Evolutionary conservation across 2,888 invertebrate species (phyloP).

Genomic region (Drosophila rubida): DNA sequence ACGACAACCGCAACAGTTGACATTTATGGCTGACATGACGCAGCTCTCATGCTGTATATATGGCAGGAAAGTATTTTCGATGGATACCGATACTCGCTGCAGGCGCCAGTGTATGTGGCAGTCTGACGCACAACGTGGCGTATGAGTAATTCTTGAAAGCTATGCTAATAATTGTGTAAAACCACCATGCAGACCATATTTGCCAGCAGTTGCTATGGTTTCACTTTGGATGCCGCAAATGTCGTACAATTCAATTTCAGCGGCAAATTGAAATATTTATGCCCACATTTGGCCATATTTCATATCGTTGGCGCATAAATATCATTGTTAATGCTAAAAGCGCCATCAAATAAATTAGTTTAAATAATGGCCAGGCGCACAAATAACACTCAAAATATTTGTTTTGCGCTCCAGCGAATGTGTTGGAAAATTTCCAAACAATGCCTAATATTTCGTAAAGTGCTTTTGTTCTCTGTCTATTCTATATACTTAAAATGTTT

Average conservation of each 20-base stretch:
- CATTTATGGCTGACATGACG: conserved; percentile 68
- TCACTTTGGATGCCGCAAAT: conserved; percentile 21
- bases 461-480: too few species aligned
- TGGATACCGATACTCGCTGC: conserved; percentile 56
- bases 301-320: conserved; percentile 18
- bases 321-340: conserved; percentile 34
- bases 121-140: conserved; percentile 41
- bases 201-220: conserved; percentile 26
- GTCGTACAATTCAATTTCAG: conserved; percentile 39
- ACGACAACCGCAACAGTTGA: conserved; percentile 65
- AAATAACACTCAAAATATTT: conserved; percentile 16
- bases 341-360: conserved; percentile 44
- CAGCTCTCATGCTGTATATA: conserved; percentile 7
- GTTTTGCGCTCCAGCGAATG: conserved; percentile 14
- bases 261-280: conserved; percentile 46
- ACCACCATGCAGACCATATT: conserved; percentile 20
- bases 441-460: too few species aligned
- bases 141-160: conserved; percentile 52
- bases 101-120: conserved; percentile 6
- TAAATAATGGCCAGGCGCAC: conserved; percentile 17
- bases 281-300: conserved; percentile 14
- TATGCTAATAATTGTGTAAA: conserved; percentile 51
- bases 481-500: too few species aligned
- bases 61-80: conserved; percentile 27
- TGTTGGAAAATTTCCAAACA: too few species aligned